A percentile compares a stretch with the other conserved stretches of the same genome.
These are phyloP conservation scores for Cerceris ruficornis DNA, from an alignment of 2,888 invertebrate genomes.

Conservation along the genomic window DNA sequence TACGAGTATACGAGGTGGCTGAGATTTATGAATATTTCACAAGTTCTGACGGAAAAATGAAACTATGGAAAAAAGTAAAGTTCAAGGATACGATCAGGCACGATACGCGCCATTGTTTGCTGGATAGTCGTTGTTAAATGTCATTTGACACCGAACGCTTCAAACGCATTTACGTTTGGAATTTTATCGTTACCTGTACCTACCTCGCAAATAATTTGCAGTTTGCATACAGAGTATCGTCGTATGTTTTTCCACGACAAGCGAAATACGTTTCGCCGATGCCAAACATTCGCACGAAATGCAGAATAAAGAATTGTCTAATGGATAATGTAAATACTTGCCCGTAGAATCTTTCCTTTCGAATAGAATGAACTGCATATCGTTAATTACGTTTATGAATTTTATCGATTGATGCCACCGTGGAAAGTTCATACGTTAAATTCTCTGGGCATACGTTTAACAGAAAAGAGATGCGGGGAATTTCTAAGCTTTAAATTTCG, in stretches of 20 bases:
- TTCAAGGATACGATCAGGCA: slow-evolving; percentile 5
- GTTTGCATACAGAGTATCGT: slow-evolving; percentile 45
- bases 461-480: background rate
- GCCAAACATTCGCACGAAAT: slow-evolving; percentile 6
- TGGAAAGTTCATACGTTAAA: background rate
- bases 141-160: slow-evolving; percentile 22
- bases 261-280: slow-evolving; percentile 12
- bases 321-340: slow-evolving; percentile 53
- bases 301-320: slow-evolving; percentile 38
- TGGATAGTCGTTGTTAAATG: slow-evolving; percentile 15
- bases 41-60: too few relatives aligned
- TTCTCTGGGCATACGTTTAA: background rate
- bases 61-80: background rate
- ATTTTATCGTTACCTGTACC: slow-evolving; percentile 38
- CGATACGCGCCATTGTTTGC: slow-evolving; percentile 32
- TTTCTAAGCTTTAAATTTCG: slow-evolving; percentile 13
- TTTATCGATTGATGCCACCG: background rate
- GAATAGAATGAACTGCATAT: background rate
- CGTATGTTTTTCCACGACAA: slow-evolving; percentile 29
- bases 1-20: too few relatives aligned
- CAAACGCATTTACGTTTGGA: slow-evolving; percentile 36
- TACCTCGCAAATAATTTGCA: slow-evolving; percentile 54
- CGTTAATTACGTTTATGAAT: background rate
- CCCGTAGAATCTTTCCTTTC: background rate
- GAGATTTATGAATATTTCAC: background rate